Conservation (phyloP, 2,888 invertebrate species). For the Tenthredo distinguenda region DNA sequence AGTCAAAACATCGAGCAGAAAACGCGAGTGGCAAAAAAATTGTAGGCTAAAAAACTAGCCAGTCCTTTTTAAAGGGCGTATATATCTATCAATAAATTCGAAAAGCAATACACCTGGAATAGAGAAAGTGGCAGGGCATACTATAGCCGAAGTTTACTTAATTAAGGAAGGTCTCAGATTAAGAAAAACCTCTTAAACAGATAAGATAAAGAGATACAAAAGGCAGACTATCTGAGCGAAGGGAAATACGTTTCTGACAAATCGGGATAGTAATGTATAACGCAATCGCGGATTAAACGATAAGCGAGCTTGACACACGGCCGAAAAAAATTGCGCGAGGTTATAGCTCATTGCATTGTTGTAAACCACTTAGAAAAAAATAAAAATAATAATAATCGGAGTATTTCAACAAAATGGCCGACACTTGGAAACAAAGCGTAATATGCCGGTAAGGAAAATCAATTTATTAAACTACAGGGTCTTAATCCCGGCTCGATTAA, state of each 20-base stretch:
- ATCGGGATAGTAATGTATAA: not conserved
- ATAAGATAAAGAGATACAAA: not conserved
- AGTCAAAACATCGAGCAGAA: conserved; percentile 9
- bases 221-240: not conserved
- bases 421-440: conserved; percentile 74
- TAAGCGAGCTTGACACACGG: not conserved
- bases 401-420: conserved; percentile 74
- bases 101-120: not conserved
- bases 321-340: not conserved
- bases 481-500: not conserved
- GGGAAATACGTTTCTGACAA: not conserved
- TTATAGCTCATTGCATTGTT: not conserved
- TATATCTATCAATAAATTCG: not conserved
- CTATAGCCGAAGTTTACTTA: not conserved
- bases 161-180: not conserved
- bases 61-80: not conserved
- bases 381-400: not conserved
- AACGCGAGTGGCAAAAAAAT: not conserved
- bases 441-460: conserved; percentile 74
- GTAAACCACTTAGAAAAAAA: not conserved
- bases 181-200: not conserved
- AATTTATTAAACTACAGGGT: conserved; percentile 22
- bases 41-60: not conserved
- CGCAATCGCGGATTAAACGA: not conserved
- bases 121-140: not conserved